Conservation (phyloP, 2,113 vertebrate genomes). For the Thryonomys swinderianus region DNA sequence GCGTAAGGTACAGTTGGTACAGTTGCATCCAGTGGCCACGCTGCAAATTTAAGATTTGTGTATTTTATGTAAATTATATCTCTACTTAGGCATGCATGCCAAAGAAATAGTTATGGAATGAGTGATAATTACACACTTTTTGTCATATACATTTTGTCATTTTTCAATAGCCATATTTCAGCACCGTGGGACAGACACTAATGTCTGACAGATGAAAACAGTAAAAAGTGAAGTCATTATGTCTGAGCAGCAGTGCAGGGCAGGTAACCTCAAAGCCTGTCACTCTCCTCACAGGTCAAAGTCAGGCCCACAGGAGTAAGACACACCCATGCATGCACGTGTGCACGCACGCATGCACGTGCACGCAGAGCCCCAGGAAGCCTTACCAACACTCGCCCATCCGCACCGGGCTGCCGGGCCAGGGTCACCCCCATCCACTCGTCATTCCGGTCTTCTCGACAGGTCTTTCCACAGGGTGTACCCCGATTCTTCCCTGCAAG, state of each 20-base stretch:
- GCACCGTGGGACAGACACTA: not conserved
- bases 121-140: not conserved
- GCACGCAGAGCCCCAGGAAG: constrained; percentile 26
- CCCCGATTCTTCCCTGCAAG: constrained; percentile 91
- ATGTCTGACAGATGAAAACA: not conserved
- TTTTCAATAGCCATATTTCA: not conserved
- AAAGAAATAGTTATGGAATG: not conserved
- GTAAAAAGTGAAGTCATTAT: not conserved
- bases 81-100: not conserved
- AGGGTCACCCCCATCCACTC: constrained; percentile 99
- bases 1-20: too few relatives aligned
- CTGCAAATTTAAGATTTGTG: not conserved
- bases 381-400: constrained; percentile 95
- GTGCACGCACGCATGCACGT: too few relatives aligned
- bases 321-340: too few relatives aligned
- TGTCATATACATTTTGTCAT: not conserved
- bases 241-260: not conserved
- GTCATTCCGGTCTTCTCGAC: constrained; percentile 94
- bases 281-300: not conserved
- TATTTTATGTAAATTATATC: not conserved
- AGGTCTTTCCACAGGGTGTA: constrained; percentile 95
- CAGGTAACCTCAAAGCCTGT: not conserved
- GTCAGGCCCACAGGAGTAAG: not conserved
- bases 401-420: constrained; percentile 92
- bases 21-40: not conserved